These are phyloP conservation scores for Tangachromis dhanisi DNA, from an alignment of 2,113 vertebrate species.

Conservation along the genomic window DNA sequence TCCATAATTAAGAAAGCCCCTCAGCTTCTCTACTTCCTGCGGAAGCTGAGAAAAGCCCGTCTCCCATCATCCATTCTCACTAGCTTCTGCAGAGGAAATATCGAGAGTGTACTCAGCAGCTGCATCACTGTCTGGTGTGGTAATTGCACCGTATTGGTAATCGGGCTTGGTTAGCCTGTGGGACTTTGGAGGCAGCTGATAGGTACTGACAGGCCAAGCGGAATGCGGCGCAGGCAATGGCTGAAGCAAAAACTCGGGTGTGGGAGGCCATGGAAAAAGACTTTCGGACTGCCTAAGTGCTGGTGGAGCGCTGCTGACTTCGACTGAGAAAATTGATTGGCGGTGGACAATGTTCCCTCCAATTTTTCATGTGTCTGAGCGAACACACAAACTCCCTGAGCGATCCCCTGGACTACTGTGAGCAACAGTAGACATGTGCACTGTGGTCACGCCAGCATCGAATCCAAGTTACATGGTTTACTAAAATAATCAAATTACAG, in stretches of 20 bases:
- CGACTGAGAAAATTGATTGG: neutral
- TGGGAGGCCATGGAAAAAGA: neutral
- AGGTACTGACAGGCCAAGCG: neutral
- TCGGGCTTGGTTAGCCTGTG: neutral
- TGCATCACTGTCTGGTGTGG: neutral
- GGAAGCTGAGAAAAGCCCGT: neutral
- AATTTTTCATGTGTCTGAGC: neutral
- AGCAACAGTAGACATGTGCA: accelerated
- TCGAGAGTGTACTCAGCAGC: neutral
- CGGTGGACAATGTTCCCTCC: neutral
- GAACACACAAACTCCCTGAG: neutral
- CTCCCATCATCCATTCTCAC: neutral
- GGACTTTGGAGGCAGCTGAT: neutral
- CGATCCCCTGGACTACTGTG: neutral
- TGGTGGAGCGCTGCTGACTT: neutral
- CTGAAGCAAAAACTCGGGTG: neutral
- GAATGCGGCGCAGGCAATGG: accelerated
- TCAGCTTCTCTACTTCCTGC: neutral
- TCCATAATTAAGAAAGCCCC: neutral
- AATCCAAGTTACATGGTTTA: neutral
- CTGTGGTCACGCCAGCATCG: neutral
- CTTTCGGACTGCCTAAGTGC: neutral
- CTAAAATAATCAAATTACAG: neutral
- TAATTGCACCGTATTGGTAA: neutral
- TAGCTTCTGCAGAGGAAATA: neutral